Percentiles rank a stretch among this genome's conserved stretches.
Conservation (phyloP, 35 echinoderm and acorn worm species). For the Ophioderma brevispina region DNA sequence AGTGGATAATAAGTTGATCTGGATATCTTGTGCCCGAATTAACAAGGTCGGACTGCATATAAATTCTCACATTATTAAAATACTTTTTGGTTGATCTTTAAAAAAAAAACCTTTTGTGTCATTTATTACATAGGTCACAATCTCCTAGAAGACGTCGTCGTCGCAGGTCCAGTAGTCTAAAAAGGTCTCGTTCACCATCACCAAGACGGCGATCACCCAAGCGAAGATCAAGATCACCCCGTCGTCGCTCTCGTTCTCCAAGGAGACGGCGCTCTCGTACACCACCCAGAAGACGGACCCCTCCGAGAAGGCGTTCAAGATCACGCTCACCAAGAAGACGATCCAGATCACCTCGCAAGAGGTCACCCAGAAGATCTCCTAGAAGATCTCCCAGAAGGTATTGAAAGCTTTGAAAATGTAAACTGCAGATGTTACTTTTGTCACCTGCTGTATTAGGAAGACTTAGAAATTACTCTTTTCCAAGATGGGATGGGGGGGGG, state of each 20-base stretch:
- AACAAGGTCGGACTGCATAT: too few species aligned
- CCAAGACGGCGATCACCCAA: conserved; percentile 18
- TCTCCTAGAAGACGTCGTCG: conserved; percentile 38
- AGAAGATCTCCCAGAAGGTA: conserved; percentile 17
- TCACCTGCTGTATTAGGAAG: too few species aligned
- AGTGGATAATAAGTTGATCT: too few species aligned
- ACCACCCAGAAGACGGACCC: conserved; percentile 16
- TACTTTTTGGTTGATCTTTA: too few species aligned
- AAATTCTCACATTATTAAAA: too few species aligned
- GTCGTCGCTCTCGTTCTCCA: conserved; percentile 30
- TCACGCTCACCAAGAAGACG: conserved; percentile 37
- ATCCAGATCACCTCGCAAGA: neutral
- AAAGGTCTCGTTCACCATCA: conserved; percentile 17
- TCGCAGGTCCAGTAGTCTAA: conserved; percentile 7
- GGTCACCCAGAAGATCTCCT: conserved; percentile 14
- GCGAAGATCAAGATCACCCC: conserved; percentile 56
- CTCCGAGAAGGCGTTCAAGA: conserved; percentile 36
- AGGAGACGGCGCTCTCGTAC: conserved; percentile 24
- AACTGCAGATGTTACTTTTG: too few species aligned
- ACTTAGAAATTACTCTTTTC: too few species aligned
- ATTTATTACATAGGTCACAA: conserved; percentile 33
- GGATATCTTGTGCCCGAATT: too few species aligned
- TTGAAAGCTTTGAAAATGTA: too few species aligned
- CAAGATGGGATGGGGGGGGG: too few species aligned
- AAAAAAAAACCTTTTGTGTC: too few species aligned